These are phyloP conservation scores for Drosophila sproati DNA, from an alignment of 1,140 invertebrate genomes.

Conservation along the genomic window DNA sequence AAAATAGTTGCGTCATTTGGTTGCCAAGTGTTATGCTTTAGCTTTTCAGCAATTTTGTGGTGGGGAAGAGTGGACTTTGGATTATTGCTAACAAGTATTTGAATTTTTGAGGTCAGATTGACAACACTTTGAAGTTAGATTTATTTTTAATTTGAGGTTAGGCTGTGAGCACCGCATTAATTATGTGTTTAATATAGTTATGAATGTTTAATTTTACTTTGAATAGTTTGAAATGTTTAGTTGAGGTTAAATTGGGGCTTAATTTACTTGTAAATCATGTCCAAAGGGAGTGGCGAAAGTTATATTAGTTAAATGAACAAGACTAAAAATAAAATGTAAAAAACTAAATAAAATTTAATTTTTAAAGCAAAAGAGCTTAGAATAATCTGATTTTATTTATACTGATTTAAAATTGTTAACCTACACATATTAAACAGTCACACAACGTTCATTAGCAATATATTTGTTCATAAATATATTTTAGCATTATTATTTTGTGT, in stretches of 20 bases:
- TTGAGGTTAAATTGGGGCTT: neutral
- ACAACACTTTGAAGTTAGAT: conserved; percentile 7
- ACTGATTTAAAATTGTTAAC: no score
- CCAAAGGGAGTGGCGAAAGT: neutral
- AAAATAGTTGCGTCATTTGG: conserved; percentile 23
- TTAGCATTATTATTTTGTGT: no score
- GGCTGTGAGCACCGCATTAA: conserved; percentile 1
- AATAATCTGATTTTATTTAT: no score
- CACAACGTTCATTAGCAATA: no score
- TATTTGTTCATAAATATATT: no score
- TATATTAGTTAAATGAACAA: neutral
- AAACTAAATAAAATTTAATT: no score
- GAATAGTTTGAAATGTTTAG: neutral
- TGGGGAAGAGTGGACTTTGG: neutral
- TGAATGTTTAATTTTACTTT: neutral
- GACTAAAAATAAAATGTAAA: no score
- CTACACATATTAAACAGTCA: no score
- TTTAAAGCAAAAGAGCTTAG: no score
- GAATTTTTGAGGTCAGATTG: neutral
- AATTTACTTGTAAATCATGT: neutral
- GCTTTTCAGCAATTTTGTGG: conserved; percentile 5
- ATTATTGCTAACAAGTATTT: neutral
- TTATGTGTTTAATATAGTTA: neutral
- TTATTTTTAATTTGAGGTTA: neutral
- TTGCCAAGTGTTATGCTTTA: neutral